Evolutionary conservation across 2,888 invertebrate genomes (phyloP).

Genomic region (Creontiades dilutus): DNA sequence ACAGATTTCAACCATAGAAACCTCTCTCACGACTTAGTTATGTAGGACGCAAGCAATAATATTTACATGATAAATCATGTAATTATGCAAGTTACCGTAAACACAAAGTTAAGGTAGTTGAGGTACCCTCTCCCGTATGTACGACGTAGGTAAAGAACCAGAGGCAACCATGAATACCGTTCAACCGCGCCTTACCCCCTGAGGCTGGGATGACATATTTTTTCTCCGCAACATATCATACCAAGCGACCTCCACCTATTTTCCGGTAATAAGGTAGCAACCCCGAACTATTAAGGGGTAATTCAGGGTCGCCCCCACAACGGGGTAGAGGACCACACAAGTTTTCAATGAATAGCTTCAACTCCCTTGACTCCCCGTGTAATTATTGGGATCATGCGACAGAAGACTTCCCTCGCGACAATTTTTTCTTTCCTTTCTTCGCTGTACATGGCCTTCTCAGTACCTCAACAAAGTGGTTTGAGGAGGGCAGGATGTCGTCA

Average conservation of each 20-base stretch:
- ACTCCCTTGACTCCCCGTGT: neutral
- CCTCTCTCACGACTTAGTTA: no score
- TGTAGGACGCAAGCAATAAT: no score
- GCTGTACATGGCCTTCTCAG: neutral
- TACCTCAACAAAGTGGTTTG: neutral
- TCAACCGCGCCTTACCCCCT: neutral
- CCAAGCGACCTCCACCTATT: neutral
- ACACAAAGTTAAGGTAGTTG: no score
- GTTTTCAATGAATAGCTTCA: slow-evolving; percentile 61
- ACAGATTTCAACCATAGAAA: no score
- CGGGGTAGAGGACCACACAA: slow-evolving; percentile 61
- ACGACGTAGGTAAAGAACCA: slow-evolving; percentile 32
- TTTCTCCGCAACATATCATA: neutral
- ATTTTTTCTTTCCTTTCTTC: neutral
- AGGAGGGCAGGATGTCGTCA: neutral
- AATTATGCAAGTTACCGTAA: no score
- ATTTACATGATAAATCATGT: no score
- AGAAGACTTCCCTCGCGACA: slow-evolving; percentile 25
- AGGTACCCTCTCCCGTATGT: neutral
- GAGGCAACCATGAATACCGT: neutral
- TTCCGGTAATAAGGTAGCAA: slow-evolving; percentile 17
- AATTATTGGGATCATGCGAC: slow-evolving; percentile 60
- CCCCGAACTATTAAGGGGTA: slow-evolving; percentile 54
- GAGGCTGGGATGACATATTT: neutral
- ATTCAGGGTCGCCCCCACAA: slow-evolving; percentile 62